These are phyloP conservation scores for Eupeodes luniger DNA, from an alignment of 2,888 invertebrate species.

Conservation along the genomic window DNA sequence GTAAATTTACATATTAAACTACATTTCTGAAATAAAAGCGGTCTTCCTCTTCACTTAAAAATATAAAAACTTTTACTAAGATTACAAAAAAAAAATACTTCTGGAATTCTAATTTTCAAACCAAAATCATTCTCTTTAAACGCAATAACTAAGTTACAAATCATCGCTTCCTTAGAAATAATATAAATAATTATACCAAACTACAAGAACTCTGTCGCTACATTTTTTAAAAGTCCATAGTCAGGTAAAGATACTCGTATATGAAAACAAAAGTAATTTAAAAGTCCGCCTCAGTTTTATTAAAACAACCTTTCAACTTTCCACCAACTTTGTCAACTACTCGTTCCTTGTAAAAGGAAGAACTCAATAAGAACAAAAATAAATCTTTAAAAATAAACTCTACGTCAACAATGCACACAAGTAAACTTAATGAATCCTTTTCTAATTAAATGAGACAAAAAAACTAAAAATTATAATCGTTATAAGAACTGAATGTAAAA, in stretches of 20 bases:
- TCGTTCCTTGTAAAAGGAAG: neutral
- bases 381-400: slow-evolving; percentile 39
- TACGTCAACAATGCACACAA: slow-evolving; percentile 8
- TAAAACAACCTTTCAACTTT: slow-evolving; percentile 20
- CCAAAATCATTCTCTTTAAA: neutral
- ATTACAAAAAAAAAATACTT: neutral
- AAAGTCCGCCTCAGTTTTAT: slow-evolving; percentile 56
- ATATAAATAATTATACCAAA: neutral
- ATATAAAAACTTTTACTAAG: too few species aligned
- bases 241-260: neutral
- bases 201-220: neutral
- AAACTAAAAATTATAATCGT: slow-evolving; percentile 19
- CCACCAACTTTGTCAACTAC: slow-evolving; percentile 33
- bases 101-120: neutral
- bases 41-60: too few species aligned
- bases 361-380: slow-evolving; percentile 30
- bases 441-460: slow-evolving; percentile 51
- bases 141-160: neutral
- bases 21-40: too few species aligned
- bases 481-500: slow-evolving; percentile 4
- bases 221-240: slow-evolving; percentile 18
- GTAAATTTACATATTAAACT: too few species aligned
- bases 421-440: slow-evolving; percentile 63
- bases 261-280: slow-evolving; percentile 56
- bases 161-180: neutral